A percentile compares a stretch with the other conserved stretches of the same genome.
Conservation (phyloP, 2,113 vertebrate species). For the Chlorodrepanis virens region DNA sequence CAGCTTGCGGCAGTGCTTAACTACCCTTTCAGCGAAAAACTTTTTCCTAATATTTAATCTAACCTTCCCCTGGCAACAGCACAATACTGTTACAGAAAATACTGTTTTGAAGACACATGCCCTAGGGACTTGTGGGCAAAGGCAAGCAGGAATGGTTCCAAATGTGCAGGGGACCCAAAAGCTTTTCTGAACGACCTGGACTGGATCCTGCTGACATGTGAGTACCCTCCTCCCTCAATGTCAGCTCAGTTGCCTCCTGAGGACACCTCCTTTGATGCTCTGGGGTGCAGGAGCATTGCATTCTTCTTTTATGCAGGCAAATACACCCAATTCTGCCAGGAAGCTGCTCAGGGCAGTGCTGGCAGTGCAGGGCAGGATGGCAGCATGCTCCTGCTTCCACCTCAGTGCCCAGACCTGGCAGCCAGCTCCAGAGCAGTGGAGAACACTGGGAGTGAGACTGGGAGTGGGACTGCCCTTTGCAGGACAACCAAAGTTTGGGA, state of each 20-base stretch:
- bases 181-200: background rate
- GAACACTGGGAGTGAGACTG: too few relatives aligned
- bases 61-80: background rate
- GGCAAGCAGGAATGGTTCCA: background rate
- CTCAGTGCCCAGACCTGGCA: background rate
- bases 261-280: background rate
- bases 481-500: background rate
- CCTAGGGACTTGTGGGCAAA: background rate
- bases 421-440: background rate
- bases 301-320: background rate
- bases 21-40: background rate
- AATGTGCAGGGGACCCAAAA: background rate
- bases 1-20: background rate
- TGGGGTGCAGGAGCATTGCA: background rate
- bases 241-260: background rate
- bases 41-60: background rate
- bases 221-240: background rate
- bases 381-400: background rate
- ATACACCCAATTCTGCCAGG: fast-evolving
- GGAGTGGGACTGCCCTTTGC: background rate
- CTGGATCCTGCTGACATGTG: background rate
- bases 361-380: background rate
- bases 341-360: background rate
- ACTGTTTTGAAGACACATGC: background rate
- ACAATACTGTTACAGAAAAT: background rate